Evolutionary conservation across 2,888 invertebrate species (phyloP).

Genomic region (Xanthia icteritia): DNA sequence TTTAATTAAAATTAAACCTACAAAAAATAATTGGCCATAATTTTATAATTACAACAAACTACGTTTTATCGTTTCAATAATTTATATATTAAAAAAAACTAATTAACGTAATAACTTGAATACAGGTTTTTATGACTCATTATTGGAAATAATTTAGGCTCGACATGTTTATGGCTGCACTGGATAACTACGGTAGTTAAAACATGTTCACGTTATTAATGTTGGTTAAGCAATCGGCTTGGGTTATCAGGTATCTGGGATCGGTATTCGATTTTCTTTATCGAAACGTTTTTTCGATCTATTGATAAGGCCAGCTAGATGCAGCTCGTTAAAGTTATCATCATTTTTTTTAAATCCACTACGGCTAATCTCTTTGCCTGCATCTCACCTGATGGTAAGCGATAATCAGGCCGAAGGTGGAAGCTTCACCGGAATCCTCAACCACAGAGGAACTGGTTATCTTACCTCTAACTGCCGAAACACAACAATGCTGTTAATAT

Average conservation of each 20-base stretch:
- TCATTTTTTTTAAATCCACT: no score
- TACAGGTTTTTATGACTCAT: slow-evolving; percentile 54
- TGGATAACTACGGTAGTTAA: slow-evolving; percentile 50
- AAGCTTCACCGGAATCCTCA: no score
- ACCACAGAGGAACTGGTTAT: no score
- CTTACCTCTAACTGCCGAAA: no score
- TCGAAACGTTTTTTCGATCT: slow-evolving; percentile 10
- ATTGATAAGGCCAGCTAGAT: neutral
- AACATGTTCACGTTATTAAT: slow-evolving; percentile 44
- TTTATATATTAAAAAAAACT: slow-evolving; percentile 43
- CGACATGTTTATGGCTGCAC: slow-evolving; percentile 55
- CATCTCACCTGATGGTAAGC: no score
- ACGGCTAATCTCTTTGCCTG: no score
- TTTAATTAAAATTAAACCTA: slow-evolving; percentile 23
- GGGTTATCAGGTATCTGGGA: slow-evolving; percentile 42
- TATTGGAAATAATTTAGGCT: slow-evolving; percentile 58
- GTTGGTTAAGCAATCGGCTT: slow-evolving; percentile 43
- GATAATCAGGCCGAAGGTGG: no score
- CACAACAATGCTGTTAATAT: no score
- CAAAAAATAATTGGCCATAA: slow-evolving; percentile 27
- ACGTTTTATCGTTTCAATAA: slow-evolving; percentile 50
- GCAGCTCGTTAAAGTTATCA: neutral
- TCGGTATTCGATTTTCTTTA: slow-evolving; percentile 52
- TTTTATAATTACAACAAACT: slow-evolving; percentile 45
- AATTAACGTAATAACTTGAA: slow-evolving; percentile 57